Evolutionary conservation across 2,888 invertebrate species (phyloP).

Genomic region (Acanthosoma haemorrhoidale): DNA sequence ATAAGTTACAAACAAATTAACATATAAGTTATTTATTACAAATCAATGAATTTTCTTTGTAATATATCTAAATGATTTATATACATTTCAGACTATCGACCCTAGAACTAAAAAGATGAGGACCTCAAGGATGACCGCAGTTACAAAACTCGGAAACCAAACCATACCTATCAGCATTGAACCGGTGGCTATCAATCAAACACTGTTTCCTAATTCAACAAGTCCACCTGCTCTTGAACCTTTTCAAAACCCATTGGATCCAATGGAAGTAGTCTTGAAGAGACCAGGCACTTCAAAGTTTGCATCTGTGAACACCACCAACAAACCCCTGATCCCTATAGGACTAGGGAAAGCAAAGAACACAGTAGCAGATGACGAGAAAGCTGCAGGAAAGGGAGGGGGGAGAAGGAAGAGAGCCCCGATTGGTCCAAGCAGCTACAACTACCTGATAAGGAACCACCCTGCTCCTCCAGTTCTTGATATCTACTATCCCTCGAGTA

Average conservation of each 20-base stretch:
- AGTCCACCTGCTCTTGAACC: background rate
- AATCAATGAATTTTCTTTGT: no score
- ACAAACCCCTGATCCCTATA: background rate
- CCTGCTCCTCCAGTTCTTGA: background rate
- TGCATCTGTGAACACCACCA: background rate
- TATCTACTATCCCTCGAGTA: background rate
- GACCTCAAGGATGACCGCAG: background rate
- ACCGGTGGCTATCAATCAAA: background rate
- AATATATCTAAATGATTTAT: background rate
- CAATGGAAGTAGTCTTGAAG: slow-evolving; percentile 3
- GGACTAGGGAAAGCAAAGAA: background rate
- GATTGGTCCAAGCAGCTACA: background rate
- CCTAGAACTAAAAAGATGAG: slow-evolving; percentile 23
- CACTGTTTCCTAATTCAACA: background rate
- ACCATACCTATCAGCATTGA: background rate
- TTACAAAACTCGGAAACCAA: background rate
- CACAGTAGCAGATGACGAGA: background rate
- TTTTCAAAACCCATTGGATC: background rate
- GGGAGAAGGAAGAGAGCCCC: background rate
- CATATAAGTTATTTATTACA: no score
- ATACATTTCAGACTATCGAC: slow-evolving; percentile 12
- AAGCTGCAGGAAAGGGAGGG: background rate
- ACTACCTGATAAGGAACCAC: background rate
- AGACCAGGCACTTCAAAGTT: background rate
- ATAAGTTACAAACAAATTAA: background rate